Base-by-base conservation (phyloP, 1,140 invertebrate genomes). In the Sminthurides bifidus region DNA sequence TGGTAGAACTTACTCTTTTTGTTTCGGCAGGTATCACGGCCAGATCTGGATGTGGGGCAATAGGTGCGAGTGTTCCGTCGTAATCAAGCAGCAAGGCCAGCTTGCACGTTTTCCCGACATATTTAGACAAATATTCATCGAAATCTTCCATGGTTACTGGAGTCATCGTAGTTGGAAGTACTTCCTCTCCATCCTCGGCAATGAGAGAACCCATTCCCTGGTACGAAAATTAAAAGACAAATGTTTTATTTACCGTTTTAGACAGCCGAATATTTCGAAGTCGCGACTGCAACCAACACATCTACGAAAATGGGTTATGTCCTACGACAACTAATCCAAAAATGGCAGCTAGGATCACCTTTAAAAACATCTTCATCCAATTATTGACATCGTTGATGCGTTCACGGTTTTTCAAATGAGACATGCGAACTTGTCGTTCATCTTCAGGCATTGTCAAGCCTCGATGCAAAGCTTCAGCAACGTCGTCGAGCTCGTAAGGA, bases 381-480 rank as follows among this genome's bases (percentile, higher is more conserved):
- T 82, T 81, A 71, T 88, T 84, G 0, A 92, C 87, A 71, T 92
- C 87, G 66, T 86, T 81, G 30, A 83, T 73, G 64, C 81, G 81
- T 67, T 92, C 89, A 1, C 88, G 77, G 30, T 83, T 76, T 44
- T 87, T 73, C 10, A 92, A 71, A 65, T 87, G 82, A 57, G 84
- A 87, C 87, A 92, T 92, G 31, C 89, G 77, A 0, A 92, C 74
- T 21, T 82, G 83, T 12, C 86, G 73, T 68, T 92, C 89, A 65
- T 92, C 87, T 67, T 85, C 81, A 0, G 87, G 86, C 88, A 93
- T 93, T 23, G 84, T 87, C 1, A 92, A 70, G 0, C 87, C 88
- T 66, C 85, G 79, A 66, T 91, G 82, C 60, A 92, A 83, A 26
- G 87, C 81, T 70, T 91, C 85, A 24, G 87, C 86, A 14, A 86